These are phyloP conservation scores for Spisula subtruncata DNA, from an alignment of 2,888 invertebrate species.

Conservation along the genomic window DNA sequence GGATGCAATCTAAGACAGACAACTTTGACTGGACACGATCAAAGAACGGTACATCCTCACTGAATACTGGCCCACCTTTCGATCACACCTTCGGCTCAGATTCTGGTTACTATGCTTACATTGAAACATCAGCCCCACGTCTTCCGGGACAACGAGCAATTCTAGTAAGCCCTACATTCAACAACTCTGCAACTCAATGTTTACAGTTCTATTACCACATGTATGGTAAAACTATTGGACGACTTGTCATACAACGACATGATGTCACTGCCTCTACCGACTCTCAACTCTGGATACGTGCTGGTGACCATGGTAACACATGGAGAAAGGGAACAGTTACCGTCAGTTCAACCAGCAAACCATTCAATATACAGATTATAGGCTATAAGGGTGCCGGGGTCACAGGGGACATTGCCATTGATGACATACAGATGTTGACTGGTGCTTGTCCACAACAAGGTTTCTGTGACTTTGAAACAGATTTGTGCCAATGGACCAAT, in stretches of 20 bases:
- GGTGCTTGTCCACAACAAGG: constrained; percentile 79
- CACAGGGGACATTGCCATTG: constrained; percentile 86
- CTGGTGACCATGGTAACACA: constrained; percentile 81
- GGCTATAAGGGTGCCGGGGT: constrained; percentile 78
- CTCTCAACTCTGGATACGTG: constrained; percentile 72
- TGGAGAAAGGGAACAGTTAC: constrained; percentile 80
- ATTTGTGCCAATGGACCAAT: constrained; percentile 84
- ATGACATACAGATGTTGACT: constrained; percentile 80
- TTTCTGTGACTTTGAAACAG: constrained; percentile 87
- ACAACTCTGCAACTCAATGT: constrained; percentile 75
- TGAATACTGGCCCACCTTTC: constrained; percentile 83
- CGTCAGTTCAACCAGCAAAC: constrained; percentile 57
- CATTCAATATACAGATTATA: constrained; percentile 76
- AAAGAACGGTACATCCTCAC: constrained; percentile 75
- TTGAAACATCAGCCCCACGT: constrained; percentile 79
- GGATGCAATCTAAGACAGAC: constrained; percentile 78
- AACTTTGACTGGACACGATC: constrained; percentile 82
- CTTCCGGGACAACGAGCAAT: constrained; percentile 78
- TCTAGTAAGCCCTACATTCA: constrained; percentile 76
- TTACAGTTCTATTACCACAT: constrained; percentile 86
- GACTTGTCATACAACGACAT: constrained; percentile 81
- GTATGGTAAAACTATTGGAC: constrained; percentile 84
- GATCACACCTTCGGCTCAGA: constrained; percentile 86
- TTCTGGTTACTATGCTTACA: constrained; percentile 87
- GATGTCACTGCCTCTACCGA: constrained; percentile 59